Evolutionary conservation across 2,888 invertebrate genomes (phyloP), one percentile per base, ranked within the genome.

Genomic region (Limnephilus marmoratus): DNA sequence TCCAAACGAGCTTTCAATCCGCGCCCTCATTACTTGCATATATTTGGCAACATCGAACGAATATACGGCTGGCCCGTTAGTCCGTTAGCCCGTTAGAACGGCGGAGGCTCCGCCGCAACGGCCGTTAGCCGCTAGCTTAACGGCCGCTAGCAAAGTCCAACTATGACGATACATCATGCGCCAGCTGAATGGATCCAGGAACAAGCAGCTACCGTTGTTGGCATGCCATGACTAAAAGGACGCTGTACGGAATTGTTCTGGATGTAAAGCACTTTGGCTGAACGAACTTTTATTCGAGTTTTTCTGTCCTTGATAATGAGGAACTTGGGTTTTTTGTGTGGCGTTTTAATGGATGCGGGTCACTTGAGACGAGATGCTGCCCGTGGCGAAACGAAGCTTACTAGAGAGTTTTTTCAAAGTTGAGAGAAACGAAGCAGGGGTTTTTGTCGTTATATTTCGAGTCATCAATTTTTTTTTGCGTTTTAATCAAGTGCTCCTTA

Each of bases 81-180:
- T 41, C 53, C 87, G 87, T 87, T 68, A 31, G 87, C 68, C 87
- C 87, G 87, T 87, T 87, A 86, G 87, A 31, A n/a, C 68, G 68
- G 86, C 34, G 49, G 87, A 87, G 87, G 34, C 37, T 68, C 53
- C 68, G 68, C 87, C 87, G 87, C 87, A 87, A 87, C 87, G 87
- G 53, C 87, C 87, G 87, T 87, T 87, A 68, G 87, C 87, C 87
- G 87, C 41, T 85, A 85, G 85, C 85, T 37, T 87, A 87, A 87
- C 87, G 87, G 87, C 87, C 87, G 87, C 34, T 87, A 68, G 45
- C 83, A 45, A 86, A 68, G 53, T 87, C 87, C 53, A 87, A 87
- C 87, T 87, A 87, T 53, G 53, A 68, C 87, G 87, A 87, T 87
- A 68, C 87, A 87, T 87, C 87, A 87, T 87, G 87, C 53, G 68